phyloP scores from a whole-genome alignment of 2,888 invertebrate genomes.

The Luffia ferchaultella region DNA sequence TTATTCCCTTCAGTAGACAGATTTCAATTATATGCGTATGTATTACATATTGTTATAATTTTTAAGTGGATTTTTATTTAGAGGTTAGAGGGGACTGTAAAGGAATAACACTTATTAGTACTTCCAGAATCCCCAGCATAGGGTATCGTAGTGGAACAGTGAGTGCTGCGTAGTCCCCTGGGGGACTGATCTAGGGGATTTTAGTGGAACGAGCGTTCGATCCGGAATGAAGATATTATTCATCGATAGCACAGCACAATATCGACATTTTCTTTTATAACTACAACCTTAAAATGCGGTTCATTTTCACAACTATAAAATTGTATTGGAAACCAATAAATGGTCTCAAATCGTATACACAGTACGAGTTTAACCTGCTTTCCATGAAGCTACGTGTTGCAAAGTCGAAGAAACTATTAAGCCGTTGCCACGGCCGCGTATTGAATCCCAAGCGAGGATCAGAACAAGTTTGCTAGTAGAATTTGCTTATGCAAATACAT shows the following conservation, averaged over 20 bases:
- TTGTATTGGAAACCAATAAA: neutral
- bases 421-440: neutral
- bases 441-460: neutral
- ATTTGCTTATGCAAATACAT: neutral
- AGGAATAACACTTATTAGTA: too few relatives aligned
- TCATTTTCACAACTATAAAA: neutral
- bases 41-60: too few relatives aligned
- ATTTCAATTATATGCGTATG: too few relatives aligned
- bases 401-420: neutral
- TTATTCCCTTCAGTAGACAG: too few relatives aligned
- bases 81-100: too few relatives aligned
- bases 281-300: neutral
- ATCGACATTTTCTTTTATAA: neutral
- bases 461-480: neutral
- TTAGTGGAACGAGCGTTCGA: neutral
- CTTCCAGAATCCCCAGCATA: too few relatives aligned
- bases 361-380: neutral
- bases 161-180: too few relatives aligned
- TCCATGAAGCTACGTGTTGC: neutral
- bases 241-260: neutral
- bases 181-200: too few relatives aligned
- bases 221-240: too few relatives aligned
- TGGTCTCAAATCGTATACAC: neutral
- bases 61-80: too few relatives aligned
- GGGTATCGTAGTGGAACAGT: too few relatives aligned